Percentiles rank a stretch among this genome's conserved stretches.
These are phyloP conservation scores for Nemopilema nomurai DNA, from an alignment of 30 jellyfish, hydroid and myxozoan species.

Conservation along the genomic window DNA sequence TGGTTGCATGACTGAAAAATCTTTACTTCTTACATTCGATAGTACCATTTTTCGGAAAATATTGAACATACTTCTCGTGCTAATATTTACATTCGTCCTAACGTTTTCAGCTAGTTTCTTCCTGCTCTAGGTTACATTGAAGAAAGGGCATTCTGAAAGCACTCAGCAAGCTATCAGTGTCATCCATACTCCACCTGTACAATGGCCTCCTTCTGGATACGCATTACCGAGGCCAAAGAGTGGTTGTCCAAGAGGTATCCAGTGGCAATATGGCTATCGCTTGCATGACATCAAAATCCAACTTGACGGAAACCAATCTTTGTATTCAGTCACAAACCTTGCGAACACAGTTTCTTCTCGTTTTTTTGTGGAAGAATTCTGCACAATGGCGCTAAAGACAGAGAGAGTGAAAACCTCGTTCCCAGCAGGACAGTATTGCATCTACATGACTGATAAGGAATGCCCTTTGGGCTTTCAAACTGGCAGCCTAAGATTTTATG, in stretches of 20 bases:
- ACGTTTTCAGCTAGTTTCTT: too few species aligned
- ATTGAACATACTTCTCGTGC: background rate
- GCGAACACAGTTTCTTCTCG: slow-evolving; percentile 11
- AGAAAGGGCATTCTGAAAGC: background rate
- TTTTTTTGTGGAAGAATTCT: slow-evolving; percentile 60
- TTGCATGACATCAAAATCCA: slow-evolving; percentile 17
- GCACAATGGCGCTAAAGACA: slow-evolving; percentile 6
- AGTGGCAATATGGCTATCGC: slow-evolving; percentile 60
- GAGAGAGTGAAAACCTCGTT: background rate
- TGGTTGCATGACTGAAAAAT: too few species aligned
- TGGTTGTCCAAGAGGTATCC: slow-evolving; percentile 44
- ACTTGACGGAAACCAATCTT: background rate
- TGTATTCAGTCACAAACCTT: background rate
- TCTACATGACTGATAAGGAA: slow-evolving; percentile 18
- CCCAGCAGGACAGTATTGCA: slow-evolving; percentile 66
- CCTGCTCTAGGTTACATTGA: background rate
- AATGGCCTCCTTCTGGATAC: slow-evolving; percentile 59
- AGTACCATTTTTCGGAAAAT: too few species aligned
- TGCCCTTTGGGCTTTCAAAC: slow-evolving; percentile 58
- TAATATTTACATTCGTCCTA: background rate
- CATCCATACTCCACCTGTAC: background rate
- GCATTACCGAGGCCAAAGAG: slow-evolving; percentile 51
- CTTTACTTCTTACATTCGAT: too few species aligned
- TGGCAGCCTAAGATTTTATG: slow-evolving; percentile 47
- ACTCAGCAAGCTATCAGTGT: background rate